These are phyloP conservation scores for Cephonodes hylas DNA, from an alignment of 2,888 invertebrate genomes.

Conservation along the genomic window DNA sequence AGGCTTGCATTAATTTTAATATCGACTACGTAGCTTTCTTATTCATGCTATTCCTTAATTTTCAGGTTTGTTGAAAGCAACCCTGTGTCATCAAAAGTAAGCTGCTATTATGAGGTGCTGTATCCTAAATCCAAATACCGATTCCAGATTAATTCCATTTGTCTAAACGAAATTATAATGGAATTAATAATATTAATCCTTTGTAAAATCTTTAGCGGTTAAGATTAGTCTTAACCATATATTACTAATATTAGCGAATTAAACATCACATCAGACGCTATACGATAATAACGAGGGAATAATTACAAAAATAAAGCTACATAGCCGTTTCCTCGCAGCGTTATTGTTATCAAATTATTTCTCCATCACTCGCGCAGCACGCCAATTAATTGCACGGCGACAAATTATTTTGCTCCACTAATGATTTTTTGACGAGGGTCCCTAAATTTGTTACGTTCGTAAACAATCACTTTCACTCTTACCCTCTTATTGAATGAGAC, in stretches of 20 bases:
- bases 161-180: too few species aligned
- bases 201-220: neutral
- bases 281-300: neutral
- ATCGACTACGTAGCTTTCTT: too few species aligned
- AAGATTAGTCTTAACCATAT: neutral
- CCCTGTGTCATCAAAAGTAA: too few species aligned
- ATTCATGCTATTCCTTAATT: too few species aligned
- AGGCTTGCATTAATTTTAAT: too few species aligned
- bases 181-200: too few species aligned
- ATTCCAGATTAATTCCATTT: too few species aligned
- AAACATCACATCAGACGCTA: neutral
- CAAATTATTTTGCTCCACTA: slow-evolving; percentile 67
- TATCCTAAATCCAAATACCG: too few species aligned
- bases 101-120: too few species aligned
- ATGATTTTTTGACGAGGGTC: slow-evolving; percentile 73
- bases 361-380: slow-evolving; percentile 47
- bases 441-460: slow-evolving; percentile 41
- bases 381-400: slow-evolving; percentile 53
- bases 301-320: slow-evolving; percentile 18
- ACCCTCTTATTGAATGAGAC: slow-evolving; percentile 4
- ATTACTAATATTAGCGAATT: neutral
- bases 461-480: slow-evolving; percentile 45
- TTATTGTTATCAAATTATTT: slow-evolving; percentile 57
- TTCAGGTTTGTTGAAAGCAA: too few species aligned
- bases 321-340: slow-evolving; percentile 23